Percentiles rank a stretch among this genome's conserved stretches.
Evolutionary conservation across 2,888 invertebrate genomes (phyloP).

Genomic region (Drosophila siamana): DNA sequence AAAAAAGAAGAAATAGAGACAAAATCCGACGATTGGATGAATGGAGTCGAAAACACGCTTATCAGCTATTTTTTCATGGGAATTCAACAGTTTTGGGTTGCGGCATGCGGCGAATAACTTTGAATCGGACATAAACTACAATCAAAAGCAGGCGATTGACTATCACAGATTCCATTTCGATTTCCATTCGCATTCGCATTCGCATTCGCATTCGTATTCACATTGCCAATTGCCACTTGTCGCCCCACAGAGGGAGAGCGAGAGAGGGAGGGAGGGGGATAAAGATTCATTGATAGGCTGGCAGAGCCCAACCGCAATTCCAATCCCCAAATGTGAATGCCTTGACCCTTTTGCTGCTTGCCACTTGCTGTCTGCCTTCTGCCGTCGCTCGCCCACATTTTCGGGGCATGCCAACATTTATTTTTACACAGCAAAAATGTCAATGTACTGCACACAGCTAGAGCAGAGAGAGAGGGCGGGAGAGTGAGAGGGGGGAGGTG

Average conservation of each 20-base stretch:
- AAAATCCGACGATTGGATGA: neutral
- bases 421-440: conserved; percentile 59
- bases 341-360: conserved; percentile 40
- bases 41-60: neutral
- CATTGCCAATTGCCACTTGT: conserved; percentile 48
- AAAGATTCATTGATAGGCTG: conserved; percentile 41
- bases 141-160: conserved; percentile 39
- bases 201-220: conserved; percentile 17
- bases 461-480: neutral
- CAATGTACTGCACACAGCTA: conserved; percentile 43
- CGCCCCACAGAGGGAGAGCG: neutral
- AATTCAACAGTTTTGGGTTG: conserved; percentile 29
- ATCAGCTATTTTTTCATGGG: neutral
- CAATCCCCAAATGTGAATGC: conserved; percentile 29
- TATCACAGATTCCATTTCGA: conserved; percentile 33
- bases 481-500: too few relatives aligned
- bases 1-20: neutral
- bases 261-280: too few relatives aligned
- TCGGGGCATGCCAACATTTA: conserved; percentile 41
- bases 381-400: neutral
- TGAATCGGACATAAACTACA: conserved; percentile 25
- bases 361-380: neutral
- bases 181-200: conserved; percentile 11
- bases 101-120: conserved; percentile 15
- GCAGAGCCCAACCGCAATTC: conserved; percentile 25